Evolutionary conservation across 2,113 vertebrate genomes (phyloP).

Genomic region (Steatornis caripensis): DNA sequence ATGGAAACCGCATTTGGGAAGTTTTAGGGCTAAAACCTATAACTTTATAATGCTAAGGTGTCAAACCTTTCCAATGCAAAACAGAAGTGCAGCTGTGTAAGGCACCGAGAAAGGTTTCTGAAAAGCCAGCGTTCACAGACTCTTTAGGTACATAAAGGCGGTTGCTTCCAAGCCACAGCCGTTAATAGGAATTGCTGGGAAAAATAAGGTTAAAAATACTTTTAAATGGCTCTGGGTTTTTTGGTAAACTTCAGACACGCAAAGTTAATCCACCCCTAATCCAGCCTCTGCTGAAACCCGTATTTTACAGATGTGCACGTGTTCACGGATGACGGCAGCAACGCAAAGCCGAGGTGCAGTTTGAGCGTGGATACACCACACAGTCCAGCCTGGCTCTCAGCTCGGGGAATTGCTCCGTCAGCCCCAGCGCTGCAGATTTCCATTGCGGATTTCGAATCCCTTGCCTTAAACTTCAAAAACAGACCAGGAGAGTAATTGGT

Average conservation of each 20-base stretch:
- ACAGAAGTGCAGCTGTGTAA: conserved; percentile 13
- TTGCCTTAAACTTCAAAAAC: neutral
- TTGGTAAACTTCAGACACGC: neutral
- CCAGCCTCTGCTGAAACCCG: neutral
- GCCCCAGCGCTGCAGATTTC: neutral
- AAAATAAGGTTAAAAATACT: neutral
- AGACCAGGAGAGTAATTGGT: neutral
- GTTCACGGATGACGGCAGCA: neutral
- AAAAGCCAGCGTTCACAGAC: neutral
- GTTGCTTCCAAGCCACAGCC: neutral
- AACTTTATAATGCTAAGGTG: conserved; percentile 40
- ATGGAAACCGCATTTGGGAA: conserved; percentile 56
- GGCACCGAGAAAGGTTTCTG: neutral
- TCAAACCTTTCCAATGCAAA: conserved; percentile 19
- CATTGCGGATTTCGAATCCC: neutral
- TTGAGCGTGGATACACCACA: neutral
- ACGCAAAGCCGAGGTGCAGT: neutral
- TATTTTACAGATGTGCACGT: neutral
- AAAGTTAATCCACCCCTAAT: neutral
- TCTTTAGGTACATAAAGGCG: neutral
- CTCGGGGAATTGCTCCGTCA: neutral
- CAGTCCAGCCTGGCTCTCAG: neutral
- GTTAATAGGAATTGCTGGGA: neutral
- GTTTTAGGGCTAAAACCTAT: conserved; percentile 51
- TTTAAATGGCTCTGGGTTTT: neutral